A percentile compares a stretch with the other conserved stretches of the same genome.
phyloP scores from a whole-genome alignment of 2,113 vertebrate species.

The Gadus chalcogrammus region DNA sequence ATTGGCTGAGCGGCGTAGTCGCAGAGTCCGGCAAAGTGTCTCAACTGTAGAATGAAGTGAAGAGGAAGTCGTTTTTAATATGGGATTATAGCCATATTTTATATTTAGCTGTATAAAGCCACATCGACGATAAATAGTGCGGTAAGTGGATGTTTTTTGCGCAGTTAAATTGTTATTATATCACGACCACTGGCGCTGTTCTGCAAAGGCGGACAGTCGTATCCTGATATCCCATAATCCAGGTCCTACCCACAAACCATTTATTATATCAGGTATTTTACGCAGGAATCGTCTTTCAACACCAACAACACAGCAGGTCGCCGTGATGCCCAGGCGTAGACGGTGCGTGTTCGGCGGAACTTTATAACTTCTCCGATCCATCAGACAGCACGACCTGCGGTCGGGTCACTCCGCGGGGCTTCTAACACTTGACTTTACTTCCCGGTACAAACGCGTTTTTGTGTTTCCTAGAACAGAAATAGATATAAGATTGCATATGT shows the following conservation, averaged over 20 bases:
- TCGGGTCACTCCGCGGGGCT: not conserved
- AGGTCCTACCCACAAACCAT: not conserved
- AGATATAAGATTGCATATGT: no score
- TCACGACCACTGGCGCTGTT: no score
- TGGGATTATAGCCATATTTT: conserved; percentile 22
- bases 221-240: no score
- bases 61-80: conserved; percentile 58
- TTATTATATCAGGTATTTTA: no score
- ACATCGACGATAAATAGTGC: no score
- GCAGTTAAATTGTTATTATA: no score
- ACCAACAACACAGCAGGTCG: not conserved
- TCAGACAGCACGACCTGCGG: not conserved
- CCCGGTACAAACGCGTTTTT: not conserved
- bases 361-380: not conserved
- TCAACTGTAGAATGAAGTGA: conserved; percentile 43
- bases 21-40: conserved; percentile 60
- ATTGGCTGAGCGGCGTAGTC: conserved; percentile 45
- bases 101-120: no score
- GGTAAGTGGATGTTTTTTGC: no score
- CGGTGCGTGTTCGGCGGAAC: no score
- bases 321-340: not conserved
- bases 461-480: no score
- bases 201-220: no score
- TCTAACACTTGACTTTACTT: not conserved
- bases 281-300: not conserved